Conservation (phyloP, 35 echinoderm and acorn worm species). For the Ophiothrix spiculata region DNA sequence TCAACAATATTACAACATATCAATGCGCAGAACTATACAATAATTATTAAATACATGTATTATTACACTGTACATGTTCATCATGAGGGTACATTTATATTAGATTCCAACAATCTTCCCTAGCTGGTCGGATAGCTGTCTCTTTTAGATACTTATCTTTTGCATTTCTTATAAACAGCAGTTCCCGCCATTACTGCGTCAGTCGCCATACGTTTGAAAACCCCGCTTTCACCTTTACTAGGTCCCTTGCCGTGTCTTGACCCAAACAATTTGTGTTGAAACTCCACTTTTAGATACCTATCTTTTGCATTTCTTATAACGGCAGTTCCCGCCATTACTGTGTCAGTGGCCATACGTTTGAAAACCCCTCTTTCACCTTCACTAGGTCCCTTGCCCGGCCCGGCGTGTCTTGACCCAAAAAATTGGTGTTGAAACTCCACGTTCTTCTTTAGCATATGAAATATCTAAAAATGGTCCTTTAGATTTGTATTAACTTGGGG, state of each 20-base stretch:
- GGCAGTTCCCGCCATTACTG: slow-evolving; percentile 38
- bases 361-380: slow-evolving; percentile 57
- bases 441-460: slow-evolving; percentile 19
- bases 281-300: too few species aligned
- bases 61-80: too few species aligned
- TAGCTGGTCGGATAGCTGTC: too few species aligned
- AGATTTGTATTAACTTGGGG: slow-evolving; percentile 36
- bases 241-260: slow-evolving; percentile 53
- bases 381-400: slow-evolving; percentile 51
- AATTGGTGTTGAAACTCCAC: slow-evolving; percentile 44
- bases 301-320: too few species aligned
- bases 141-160: too few species aligned
- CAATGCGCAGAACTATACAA: too few species aligned
- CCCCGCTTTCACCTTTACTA: slow-evolving; percentile 51
- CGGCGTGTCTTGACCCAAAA: slow-evolving; percentile 51
- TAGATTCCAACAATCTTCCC: too few species aligned
- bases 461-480: slow-evolving; percentile 40
- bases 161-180: too few species aligned
- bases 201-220: slow-evolving; percentile 36
- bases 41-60: too few species aligned
- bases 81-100: too few species aligned
- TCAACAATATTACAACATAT: too few species aligned
- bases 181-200: slow-evolving; percentile 49
- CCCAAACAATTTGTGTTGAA: slow-evolving; percentile 50
- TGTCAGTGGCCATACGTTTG: slow-evolving; percentile 35